phyloP scores from a whole-genome alignment of 2,113 vertebrate genomes.

The human region DNA sequence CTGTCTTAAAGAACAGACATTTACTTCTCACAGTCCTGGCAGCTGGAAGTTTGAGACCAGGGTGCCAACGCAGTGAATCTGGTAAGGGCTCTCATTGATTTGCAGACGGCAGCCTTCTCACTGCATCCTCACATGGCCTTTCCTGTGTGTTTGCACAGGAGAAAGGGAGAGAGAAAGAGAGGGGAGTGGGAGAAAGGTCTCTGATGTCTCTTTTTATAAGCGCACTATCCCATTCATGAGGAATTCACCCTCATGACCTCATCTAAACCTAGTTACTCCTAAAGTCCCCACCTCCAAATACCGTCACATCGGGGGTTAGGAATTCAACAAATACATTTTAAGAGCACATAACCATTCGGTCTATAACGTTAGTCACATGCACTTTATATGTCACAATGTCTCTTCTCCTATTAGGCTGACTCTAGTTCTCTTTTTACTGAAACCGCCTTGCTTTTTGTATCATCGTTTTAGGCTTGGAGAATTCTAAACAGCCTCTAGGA shows the following conservation, averaged over 20 bases:
- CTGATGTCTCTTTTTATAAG: neutral
- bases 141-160: neutral
- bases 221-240: neutral
- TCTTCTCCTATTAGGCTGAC: neutral
- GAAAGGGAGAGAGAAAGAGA: accelerated
- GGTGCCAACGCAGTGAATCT: neutral
- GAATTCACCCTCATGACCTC: accelerated
- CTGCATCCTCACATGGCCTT: neutral
- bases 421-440: neutral
- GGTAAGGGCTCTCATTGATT: neutral
- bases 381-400: no score
- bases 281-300: neutral
- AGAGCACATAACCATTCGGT: neutral
- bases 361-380: accelerated
- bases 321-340: neutral
- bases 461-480: neutral
- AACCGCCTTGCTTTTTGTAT: neutral
- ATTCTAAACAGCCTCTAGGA: neutral
- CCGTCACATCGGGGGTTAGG: accelerated
- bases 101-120: neutral
- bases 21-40: neutral
- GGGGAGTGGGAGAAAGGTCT: accelerated
- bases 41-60: neutral
- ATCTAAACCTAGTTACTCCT: neutral
- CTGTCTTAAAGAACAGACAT: neutral